Evolutionary conservation across 1,140 invertebrate genomes (phyloP), one percentile per base, ranked within the genome.

Genomic region (Orchestia grillus): DNA sequence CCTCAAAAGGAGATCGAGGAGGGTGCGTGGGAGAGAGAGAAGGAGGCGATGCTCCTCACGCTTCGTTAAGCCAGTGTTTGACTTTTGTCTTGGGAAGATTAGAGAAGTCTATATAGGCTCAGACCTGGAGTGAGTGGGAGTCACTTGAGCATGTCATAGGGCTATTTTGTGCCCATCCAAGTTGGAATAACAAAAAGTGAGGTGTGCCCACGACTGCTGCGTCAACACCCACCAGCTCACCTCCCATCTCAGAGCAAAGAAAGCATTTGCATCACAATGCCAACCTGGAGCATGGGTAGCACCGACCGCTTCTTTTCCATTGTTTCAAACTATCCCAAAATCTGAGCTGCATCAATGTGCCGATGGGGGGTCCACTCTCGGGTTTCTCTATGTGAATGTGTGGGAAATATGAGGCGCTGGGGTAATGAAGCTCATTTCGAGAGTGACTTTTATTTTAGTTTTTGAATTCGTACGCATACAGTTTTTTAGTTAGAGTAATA

Each of bases 131-230:
- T 45, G 92, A 94, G 92, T 47, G 44, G 92, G 92, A 94, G 92
- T 94, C 92, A 94, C 92, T 94, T 94, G 92, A 94, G 92, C 44
- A 94, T 94, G 92, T 94, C 92, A 94, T 94, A 94, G 92, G 92
- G 92, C 92, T 94, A 94, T 94, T 94, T 94, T 94, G 92, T 47
- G 92, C 44, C 92, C 44, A 94, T 94, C 44, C 43, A 47, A 94
- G 92, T 94, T 94, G 40, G 92, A 16, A 44, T 42, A 94, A 47
- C 43, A 94, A 94, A 94, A 94, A 94, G 44, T 45, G 92, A 94
- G 92, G 92, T 94, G 92, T 94, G 92, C 92, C 43, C 92, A 45
- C 41, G 92, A 47, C 92, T 94, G 41, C 44, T 45, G 92, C 36
- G 92, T 94, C 92, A 94, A 94, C 92, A 94, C 92, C 36, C 41